Percentiles rank a stretch among this genome's conserved stretches.
These are phyloP conservation scores for Acanthurus tractus DNA, from an alignment of 2,797 vertebrate species.

Conservation along the genomic window DNA sequence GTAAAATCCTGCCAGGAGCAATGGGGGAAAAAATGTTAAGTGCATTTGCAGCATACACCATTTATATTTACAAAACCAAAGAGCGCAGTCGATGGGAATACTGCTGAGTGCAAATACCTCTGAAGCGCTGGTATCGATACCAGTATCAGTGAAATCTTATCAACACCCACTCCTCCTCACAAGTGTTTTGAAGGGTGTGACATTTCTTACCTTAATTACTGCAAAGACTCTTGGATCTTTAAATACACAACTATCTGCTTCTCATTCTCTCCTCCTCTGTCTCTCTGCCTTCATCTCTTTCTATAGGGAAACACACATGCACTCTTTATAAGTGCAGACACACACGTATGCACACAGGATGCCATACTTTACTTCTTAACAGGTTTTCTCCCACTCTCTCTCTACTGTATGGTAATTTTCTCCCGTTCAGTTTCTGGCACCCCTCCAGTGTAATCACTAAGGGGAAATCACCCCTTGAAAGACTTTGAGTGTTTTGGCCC, in stretches of 20 bases:
- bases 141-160: neutral
- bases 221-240: slow-evolving; percentile 6
- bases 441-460: slow-evolving; percentile 65
- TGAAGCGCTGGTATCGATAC: neutral
- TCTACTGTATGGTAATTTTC: slow-evolving; percentile 58
- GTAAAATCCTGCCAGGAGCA: neutral
- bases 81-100: neutral
- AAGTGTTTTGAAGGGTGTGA: slow-evolving; percentile 10
- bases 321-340: neutral
- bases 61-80: neutral
- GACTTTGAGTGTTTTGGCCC: slow-evolving; percentile 64
- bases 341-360: neutral
- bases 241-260: slow-evolving; percentile 11
- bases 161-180: neutral
- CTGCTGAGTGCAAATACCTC: neutral
- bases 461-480: slow-evolving; percentile 71
- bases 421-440: slow-evolving; percentile 59
- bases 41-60: neutral
- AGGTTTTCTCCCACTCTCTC: slow-evolving; percentile 19
- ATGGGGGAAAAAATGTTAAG: neutral
- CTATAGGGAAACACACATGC: slow-evolving; percentile 10
- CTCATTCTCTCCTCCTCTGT: neutral
- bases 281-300: neutral
- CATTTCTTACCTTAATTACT: slow-evolving; percentile 1
- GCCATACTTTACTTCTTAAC: slow-evolving; percentile 25